Base-by-base conservation (phyloP, 2,888 invertebrate genomes). In the Prenolepis imparis region DNA sequence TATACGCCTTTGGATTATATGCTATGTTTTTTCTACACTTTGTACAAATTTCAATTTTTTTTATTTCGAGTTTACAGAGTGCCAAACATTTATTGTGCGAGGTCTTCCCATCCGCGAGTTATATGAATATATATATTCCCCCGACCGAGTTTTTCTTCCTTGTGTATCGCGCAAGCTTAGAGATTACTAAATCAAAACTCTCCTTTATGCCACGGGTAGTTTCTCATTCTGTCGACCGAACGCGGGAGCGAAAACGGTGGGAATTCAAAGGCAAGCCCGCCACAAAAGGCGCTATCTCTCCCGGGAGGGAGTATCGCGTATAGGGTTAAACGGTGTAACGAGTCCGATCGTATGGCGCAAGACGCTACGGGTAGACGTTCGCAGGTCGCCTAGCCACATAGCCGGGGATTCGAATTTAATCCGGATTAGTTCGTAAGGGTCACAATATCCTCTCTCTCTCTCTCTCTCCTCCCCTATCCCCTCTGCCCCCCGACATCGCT, bases 381-480 rank as follows among this genome's bases (percentile, higher is more conserved):
- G 92, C 93, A 91, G 92, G 91, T 94, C 93, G 93, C 91, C 92
- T 90, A 90, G 93, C 92, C 93, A 88, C 91, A 92, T 92, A 92
- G 92, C 91, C 92, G 89, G 92, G 92, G 92, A 93, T 94, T 93
- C 89, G 89, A 90, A 92, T 91, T 93, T 94, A 94, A 94, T 94
- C 94, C 94, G 94, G 94, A 94, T 94, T 94, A 94, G 93, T 93
- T 91, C 89, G 90, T 91, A 92, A 94, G 94, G 94, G 94, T 94
- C 94, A 94, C 92, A 93, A 93, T 94, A 93, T 93, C 93, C 92
- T 92, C 89, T 92, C 18, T 92, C 91, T 91, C 90, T 81, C 48
- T 48, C 48, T 48, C 6, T 48, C 48, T 48, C 44, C 5, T 18
- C 6, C 18, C 18, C n/a, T n/a, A 3, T 32, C 18, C 6, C n/a